Evolutionary conservation across 2,888 invertebrate genomes (phyloP), one percentile per base, ranked within the genome.

Genomic region (Schizaphis graminum): DNA sequence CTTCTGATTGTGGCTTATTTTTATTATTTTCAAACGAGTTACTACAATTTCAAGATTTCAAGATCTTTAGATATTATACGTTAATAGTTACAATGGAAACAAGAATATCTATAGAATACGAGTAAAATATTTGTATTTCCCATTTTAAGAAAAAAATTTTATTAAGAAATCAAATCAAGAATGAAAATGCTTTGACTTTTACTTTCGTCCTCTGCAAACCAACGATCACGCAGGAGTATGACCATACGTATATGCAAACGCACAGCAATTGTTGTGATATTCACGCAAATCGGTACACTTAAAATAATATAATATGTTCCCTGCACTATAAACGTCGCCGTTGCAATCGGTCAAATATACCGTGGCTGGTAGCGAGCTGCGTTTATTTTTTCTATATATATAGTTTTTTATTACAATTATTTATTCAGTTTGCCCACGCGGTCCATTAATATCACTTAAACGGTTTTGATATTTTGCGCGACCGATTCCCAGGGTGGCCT

Each of bases 371-470:
- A 57, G 26, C 57, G 77, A 77, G 35, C 35, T 35, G 21, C 35
- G 21, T 90, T 89, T n/a, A 47, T 61, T 61, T 44, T 41, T 28
- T 35, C 24, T 88, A 56, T n/a, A 35, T n/a, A 35, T 86, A 35
- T 77, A 3, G 26, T 89, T 24, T 53, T 41, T 89, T 57, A 44
- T 44, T 61, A 61, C 35, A 77, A 91, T 91, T 84, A 91, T 91
- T 91, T 53, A 84, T 91, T 77, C 53, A 16, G 77, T 77, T 91
- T 67, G 28, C 49, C 67, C 77, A 41, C 91, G 28, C 35, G 28
- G 53, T 91, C 91, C 91, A 91, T 91, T 91, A 91, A 91, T 91
- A 91, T 91, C 91, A 91, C 77, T 91, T 91, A 84, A 91, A 84
- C 41, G 84, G 28, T 91, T 91, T 41, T 28, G 49, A 91, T 84